Conservation (phyloP, 2,113 vertebrate species). For the Phoxinus phoxinus region DNA sequence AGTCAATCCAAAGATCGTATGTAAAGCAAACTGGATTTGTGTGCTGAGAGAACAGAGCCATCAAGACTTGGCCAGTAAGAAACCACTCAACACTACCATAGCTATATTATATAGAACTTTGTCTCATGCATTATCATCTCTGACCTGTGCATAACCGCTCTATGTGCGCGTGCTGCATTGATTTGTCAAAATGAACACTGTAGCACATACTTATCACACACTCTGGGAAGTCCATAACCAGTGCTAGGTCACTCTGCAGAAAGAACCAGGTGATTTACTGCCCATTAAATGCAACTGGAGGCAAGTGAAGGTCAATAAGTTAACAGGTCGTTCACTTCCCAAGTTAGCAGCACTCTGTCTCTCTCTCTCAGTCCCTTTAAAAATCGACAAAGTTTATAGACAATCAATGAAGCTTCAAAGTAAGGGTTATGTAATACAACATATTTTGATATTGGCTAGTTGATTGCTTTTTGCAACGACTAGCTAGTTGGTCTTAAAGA, state of each 20-base stretch:
- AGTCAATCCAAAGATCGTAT: background rate
- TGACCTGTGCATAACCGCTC: background rate
- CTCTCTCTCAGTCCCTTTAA: background rate
- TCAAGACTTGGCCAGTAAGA: background rate
- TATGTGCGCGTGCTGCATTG: background rate
- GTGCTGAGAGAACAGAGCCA: background rate
- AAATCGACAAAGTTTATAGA: conserved; percentile 5
- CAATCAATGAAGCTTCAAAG: background rate
- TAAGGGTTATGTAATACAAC: background rate
- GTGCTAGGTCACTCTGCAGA: background rate
- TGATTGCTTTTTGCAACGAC: background rate
- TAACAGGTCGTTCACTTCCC: background rate
- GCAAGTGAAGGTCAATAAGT: conserved; percentile 26
- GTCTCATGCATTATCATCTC: background rate
- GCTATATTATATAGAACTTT: no score
- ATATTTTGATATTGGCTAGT: background rate
- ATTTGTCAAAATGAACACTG: conserved; percentile 26
- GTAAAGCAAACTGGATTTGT: background rate
- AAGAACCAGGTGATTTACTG: conserved; percentile 22
- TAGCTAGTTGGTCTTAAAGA: background rate
- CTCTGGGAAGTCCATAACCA: conserved; percentile 16
- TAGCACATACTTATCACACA: conserved; percentile 17
- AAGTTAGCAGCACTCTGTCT: background rate
- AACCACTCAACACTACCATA: background rate
- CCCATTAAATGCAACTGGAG: conserved; percentile 30